Evolutionary conservation across 2,888 invertebrate genomes (phyloP).

Genomic region (Cheilosia variabilis): DNA sequence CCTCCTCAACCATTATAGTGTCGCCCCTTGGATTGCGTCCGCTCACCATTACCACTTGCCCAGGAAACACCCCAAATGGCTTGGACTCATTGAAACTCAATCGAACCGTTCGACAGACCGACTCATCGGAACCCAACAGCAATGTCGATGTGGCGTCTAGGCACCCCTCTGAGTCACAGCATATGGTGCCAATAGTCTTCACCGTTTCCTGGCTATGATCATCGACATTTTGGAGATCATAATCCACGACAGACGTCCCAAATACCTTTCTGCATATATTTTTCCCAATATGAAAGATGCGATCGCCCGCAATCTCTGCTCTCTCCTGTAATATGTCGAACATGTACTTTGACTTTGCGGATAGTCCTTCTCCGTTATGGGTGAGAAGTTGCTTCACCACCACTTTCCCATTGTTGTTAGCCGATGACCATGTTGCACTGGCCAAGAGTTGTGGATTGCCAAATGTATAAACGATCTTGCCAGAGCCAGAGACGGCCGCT

Average conservation of each 20-base stretch:
- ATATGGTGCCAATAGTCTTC: slow-evolving; percentile 88
- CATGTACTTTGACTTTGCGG: slow-evolving; percentile 83
- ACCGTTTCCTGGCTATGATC: slow-evolving; percentile 80
- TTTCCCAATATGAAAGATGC: slow-evolving; percentile 80
- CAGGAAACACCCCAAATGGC: slow-evolving; percentile 82
- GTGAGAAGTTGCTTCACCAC: slow-evolving; percentile 84
- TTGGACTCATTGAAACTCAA: slow-evolving; percentile 84
- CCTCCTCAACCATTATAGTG: slow-evolving; percentile 87
- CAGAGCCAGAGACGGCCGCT: slow-evolving; percentile 82
- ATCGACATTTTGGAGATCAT: slow-evolving; percentile 81
- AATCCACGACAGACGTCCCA: slow-evolving; percentile 78
- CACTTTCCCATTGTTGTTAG: slow-evolving; percentile 77
- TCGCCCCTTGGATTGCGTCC: slow-evolving; percentile 90
- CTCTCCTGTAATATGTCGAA: slow-evolving; percentile 81
- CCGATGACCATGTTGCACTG: slow-evolving; percentile 80
- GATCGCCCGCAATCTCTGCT: slow-evolving; percentile 80
- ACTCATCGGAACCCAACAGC: slow-evolving; percentile 87
- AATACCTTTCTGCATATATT: slow-evolving; percentile 81
- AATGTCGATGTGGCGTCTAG: slow-evolving; percentile 89
- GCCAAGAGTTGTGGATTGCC: slow-evolving; percentile 85
- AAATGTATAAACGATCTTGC: slow-evolving; percentile 86
- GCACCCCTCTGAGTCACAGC: slow-evolving; percentile 89
- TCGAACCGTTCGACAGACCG: slow-evolving; percentile 84
- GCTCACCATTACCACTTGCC: slow-evolving; percentile 87
- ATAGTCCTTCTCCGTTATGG: slow-evolving; percentile 84